phyloP scores from a whole-genome alignment of 1,140 invertebrate species.

The Drosophila nikananu region DNA sequence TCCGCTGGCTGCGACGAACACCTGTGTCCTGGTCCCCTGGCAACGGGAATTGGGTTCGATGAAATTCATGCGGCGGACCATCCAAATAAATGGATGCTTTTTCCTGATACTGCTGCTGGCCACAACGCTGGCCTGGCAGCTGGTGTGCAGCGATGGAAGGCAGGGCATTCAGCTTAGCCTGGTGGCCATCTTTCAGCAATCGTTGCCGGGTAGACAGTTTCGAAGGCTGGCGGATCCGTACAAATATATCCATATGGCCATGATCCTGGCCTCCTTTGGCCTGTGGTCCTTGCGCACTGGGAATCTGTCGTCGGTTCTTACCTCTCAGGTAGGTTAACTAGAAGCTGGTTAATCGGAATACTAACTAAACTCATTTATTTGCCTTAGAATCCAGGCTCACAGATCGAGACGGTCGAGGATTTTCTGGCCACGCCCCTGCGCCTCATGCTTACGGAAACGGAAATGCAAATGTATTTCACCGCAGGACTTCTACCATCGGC shows the following conservation, averaged over 20 bases:
- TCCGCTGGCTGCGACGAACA: conserved; percentile 4
- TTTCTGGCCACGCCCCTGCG: conserved; percentile 45
- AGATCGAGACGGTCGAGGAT: conserved; percentile 46
- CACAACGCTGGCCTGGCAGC: conserved; percentile 36
- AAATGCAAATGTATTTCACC: conserved; percentile 58
- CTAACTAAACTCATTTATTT: neutral
- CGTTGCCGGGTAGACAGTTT: conserved; percentile 23
- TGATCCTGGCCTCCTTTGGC: conserved; percentile 33
- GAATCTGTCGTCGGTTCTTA: conserved; percentile 37
- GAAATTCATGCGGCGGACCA: neutral
- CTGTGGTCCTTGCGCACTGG: conserved; percentile 44
- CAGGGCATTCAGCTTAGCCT: conserved; percentile 27
- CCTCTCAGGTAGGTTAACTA: neutral
- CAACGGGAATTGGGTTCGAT: neutral
- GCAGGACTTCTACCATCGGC: conserved; percentile 18
- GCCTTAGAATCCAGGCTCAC: conserved; percentile 7
- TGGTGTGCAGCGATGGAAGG: conserved; percentile 1
- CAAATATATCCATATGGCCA: conserved; percentile 42
- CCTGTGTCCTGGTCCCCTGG: conserved; percentile 56
- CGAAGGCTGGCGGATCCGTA: conserved; percentile 18
- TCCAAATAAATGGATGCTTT: neutral
- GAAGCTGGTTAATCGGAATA: neutral
- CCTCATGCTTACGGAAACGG: conserved; percentile 48
- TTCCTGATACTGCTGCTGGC: conserved; percentile 21
- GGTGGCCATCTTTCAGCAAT: conserved; percentile 22